Conservation (phyloP, 2,113 vertebrate genomes). For the Circaetus gallicus region DNA sequence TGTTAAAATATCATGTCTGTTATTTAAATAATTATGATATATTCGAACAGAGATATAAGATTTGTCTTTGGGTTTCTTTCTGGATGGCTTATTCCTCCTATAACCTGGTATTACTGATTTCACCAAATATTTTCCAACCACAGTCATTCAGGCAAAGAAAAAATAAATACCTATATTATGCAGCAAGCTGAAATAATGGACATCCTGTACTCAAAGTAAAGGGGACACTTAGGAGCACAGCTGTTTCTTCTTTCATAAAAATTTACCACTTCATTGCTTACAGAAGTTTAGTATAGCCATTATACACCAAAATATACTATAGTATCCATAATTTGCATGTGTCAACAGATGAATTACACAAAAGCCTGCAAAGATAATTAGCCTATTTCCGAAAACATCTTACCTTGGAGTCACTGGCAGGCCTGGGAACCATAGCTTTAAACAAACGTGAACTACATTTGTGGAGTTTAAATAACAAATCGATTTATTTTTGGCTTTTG, state of each 20-base stretch:
- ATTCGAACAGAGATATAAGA: not conserved
- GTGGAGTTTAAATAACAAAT: slow-evolving; percentile 31
- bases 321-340: not conserved
- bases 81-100: not conserved
- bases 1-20: not conserved
- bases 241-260: slow-evolving; percentile 22
- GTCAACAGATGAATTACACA: not conserved
- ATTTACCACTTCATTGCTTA: not conserved
- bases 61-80: not conserved
- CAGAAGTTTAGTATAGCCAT: not conserved
- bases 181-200: not conserved
- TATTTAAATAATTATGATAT: not conserved
- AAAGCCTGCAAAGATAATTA: not conserved
- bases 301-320: not conserved
- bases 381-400: not conserved
- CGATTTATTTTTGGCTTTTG: slow-evolving; percentile 43
- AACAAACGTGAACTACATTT: slow-evolving; percentile 10
- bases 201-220: slow-evolving; percentile 11
- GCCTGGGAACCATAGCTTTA: slow-evolving; percentile 8
- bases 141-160: not conserved
- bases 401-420: not conserved
- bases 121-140: not conserved
- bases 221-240: not conserved
- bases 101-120: not conserved
- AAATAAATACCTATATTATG: slow-evolving; percentile 8